These are phyloP conservation scores for Pogonophryne albipinna DNA, from an alignment of 2,797 vertebrate genomes.

Conservation along the genomic window DNA sequence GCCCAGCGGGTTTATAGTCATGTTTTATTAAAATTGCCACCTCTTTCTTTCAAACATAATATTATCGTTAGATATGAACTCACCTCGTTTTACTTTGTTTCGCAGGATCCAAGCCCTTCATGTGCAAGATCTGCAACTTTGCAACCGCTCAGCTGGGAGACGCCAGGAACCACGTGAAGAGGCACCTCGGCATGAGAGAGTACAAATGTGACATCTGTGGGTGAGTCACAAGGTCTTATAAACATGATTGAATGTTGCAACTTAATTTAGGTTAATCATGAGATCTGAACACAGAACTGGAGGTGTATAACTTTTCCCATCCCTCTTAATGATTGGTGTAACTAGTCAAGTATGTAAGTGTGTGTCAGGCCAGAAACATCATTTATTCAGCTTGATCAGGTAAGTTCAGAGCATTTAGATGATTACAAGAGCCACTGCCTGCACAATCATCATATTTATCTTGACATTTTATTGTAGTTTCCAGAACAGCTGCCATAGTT, in stretches of 20 bases:
- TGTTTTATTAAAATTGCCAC: constrained; percentile 50
- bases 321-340: neutral
- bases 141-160: constrained; percentile 98
- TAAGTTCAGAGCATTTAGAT: constrained; percentile 2
- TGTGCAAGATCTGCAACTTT: constrained; percentile 99
- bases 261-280: neutral
- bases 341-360: neutral
- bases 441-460: constrained; percentile 10
- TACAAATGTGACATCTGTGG: constrained; percentile 99
- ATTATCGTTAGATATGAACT: constrained; percentile 36
- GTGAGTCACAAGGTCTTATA: constrained; percentile 87
- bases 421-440: neutral
- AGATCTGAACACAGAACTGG: neutral
- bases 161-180: constrained; percentile 98
- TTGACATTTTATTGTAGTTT: constrained; percentile 3
- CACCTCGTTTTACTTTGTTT: constrained; percentile 27
- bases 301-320: neutral
- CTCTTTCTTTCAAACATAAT: constrained; percentile 39
- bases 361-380: neutral
- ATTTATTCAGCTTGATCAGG: neutral
- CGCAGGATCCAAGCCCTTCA: constrained; percentile 98
- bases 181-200: constrained; percentile 99
- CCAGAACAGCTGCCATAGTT: constrained; percentile 8
- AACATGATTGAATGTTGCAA: neutral
- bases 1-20: constrained; percentile 35